Percentiles rank a stretch among this genome's conserved stretches.
These are phyloP conservation scores for Neotragus moschatus DNA, from an alignment of 2,113 vertebrate species.

Conservation along the genomic window DNA sequence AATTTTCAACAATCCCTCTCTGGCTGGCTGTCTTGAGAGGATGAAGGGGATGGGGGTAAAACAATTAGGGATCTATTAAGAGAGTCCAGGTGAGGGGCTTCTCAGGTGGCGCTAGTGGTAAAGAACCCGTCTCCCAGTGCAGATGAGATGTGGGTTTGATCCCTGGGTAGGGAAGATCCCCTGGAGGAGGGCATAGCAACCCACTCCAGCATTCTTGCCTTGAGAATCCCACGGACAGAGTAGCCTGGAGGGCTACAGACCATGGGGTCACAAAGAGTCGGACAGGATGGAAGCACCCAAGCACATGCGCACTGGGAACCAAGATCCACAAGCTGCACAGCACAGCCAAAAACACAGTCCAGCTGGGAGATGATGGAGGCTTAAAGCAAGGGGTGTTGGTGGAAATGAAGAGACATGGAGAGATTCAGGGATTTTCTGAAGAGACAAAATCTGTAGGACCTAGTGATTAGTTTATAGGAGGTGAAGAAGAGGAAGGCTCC, in stretches of 20 bases:
- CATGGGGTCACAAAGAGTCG: rapidly evolving
- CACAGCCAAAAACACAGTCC: background rate
- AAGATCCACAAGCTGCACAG: background rate
- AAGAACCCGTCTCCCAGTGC: background rate
- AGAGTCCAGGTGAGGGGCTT: background rate
- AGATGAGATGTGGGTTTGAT: background rate
- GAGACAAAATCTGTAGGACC: background rate
- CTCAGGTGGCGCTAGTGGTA: background rate
- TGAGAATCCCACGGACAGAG: background rate
- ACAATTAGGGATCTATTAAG: background rate
- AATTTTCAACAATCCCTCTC: background rate
- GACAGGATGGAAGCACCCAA: background rate
- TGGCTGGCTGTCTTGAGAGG: background rate
- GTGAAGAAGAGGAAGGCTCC: background rate
- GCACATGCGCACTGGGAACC: background rate
- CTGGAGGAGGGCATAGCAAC: background rate
- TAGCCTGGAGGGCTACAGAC: background rate
- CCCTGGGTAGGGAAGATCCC: background rate
- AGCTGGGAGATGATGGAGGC: background rate
- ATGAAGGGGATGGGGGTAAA: background rate
- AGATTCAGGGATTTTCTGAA: background rate
- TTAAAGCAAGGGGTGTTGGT: background rate
- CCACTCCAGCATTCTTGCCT: background rate
- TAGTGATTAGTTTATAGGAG: background rate
- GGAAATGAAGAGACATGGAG: background rate